Conservation (phyloP, 2,888 invertebrate species). For the Tachina grossa region DNA sequence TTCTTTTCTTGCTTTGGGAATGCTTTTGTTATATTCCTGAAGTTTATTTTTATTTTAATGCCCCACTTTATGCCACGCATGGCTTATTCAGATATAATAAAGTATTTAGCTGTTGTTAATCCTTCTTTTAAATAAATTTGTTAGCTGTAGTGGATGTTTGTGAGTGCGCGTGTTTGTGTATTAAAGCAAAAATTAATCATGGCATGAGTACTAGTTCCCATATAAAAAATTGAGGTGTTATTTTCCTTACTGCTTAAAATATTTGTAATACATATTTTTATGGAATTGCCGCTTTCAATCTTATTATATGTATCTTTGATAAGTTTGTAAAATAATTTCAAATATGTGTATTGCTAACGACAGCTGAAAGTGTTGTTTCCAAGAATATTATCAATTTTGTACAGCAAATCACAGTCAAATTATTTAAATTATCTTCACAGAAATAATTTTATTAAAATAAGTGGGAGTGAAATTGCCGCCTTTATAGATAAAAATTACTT, state of each 20-base stretch:
- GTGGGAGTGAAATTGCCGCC: too few relatives aligned
- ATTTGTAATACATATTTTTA: background rate
- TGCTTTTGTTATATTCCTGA: background rate
- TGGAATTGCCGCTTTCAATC: constrained; percentile 7
- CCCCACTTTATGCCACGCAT: constrained; percentile 44
- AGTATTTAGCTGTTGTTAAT: constrained; percentile 64
- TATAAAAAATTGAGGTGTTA: constrained; percentile 17
- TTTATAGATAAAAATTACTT: too few relatives aligned
- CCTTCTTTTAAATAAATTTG: constrained; percentile 59
- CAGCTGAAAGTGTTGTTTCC: too few relatives aligned
- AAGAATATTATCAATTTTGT: too few relatives aligned
- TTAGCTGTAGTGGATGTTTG: background rate
- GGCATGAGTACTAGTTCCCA: constrained; percentile 8
- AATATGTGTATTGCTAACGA: too few relatives aligned
- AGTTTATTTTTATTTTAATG: constrained; percentile 13
- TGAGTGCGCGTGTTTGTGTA: background rate
- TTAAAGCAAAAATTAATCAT: background rate
- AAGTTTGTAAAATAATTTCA: too few relatives aligned
- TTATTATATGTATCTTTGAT: background rate
- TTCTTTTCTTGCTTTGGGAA: constrained; percentile 2
- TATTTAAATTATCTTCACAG: too few relatives aligned
- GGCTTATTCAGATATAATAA: constrained; percentile 57
- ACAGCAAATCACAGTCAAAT: too few relatives aligned
- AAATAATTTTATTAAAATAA: too few relatives aligned
- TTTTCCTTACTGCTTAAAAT: background rate